Evolutionary conservation across 2,113 vertebrate species (phyloP), one percentile per base, ranked within the genome.

Genomic region (Coturnix japonica): DNA sequence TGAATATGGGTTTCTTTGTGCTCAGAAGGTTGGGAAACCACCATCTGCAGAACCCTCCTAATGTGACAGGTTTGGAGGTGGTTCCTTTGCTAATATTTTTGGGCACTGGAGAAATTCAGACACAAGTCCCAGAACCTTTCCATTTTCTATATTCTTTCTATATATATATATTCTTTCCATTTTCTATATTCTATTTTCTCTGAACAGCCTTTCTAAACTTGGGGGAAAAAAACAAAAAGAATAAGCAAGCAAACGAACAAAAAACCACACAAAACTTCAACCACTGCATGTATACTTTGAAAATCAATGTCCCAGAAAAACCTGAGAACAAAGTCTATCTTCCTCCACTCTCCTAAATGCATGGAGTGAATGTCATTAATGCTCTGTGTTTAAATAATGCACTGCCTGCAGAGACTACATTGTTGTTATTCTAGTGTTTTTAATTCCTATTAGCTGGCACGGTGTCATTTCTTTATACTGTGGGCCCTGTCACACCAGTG

Each of bases 401-500:
- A 17, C 77, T 81, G 89, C 81, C 91, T 90, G 80, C 86, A 91
- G 95, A 79, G 78, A 69, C 89, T 73, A 88, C 90, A 60, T n/a
- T 83, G 91, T 94, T 94, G 87, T 95, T 95, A 91, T 87, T 95
- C 92, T 94, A 67, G 79, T 94, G 94, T 96, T 97, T 96, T 95
- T 96, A 96, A 97, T 96, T 96, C 94, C 87, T 96, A 92, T 97
- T 94, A 95, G 81, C 91, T 86, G 88, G 92, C 47, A 93, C 61
- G 0, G 79, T 95, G 93, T 96, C 96, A 96, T 97, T 96, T 97
- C 93, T 92, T 97, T 96, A 93, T 96, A 96, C 89, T 95, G 91
- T 87, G 92, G 95, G 87, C 85, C 95, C 94, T 97, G 97, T 97
- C 97, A 96, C 91, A 93, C 95, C 81, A 96, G 95, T 95, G 97